Percentiles rank a stretch among this genome's conserved stretches.
These are phyloP conservation scores for Plebejus argus DNA, from an alignment of 2,888 invertebrate species.

Conservation along the genomic window DNA sequence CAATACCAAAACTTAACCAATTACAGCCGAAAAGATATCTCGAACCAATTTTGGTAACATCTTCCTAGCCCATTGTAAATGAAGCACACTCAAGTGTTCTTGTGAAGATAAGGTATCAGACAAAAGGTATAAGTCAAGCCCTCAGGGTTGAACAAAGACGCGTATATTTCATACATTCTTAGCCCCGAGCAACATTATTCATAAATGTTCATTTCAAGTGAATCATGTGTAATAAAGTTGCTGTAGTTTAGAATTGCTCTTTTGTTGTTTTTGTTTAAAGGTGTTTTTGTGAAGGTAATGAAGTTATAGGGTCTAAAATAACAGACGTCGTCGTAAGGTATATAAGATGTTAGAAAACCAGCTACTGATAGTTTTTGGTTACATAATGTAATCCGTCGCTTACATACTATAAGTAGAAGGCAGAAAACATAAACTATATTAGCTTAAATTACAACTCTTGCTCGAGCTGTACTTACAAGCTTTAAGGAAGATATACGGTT, in stretches of 20 bases:
- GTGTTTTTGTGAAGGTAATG: too few relatives aligned
- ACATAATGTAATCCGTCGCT: too few relatives aligned
- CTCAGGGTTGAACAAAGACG: conserved; percentile 18
- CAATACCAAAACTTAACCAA: background rate
- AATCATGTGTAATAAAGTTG: background rate
- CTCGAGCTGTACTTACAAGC: too few relatives aligned
- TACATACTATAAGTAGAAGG: too few relatives aligned
- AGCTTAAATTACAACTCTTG: too few relatives aligned
- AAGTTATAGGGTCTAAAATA: too few relatives aligned
- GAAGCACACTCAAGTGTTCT: conserved; percentile 39
- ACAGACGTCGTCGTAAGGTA: too few relatives aligned
- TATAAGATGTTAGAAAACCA: too few relatives aligned
- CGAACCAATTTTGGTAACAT: background rate
- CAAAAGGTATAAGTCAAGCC: conserved; percentile 43
- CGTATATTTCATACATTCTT: conserved; percentile 26
- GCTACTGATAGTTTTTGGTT: too few relatives aligned
- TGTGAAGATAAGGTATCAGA: conserved; percentile 41
- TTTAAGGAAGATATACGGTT: too few relatives aligned
- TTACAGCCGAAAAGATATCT: background rate
- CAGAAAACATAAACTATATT: too few relatives aligned
- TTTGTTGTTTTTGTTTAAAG: background rate
- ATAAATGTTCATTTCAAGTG: conserved; percentile 4
- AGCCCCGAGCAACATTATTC: conserved; percentile 18
- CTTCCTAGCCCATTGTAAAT: conserved; percentile 16
- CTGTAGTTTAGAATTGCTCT: background rate